Base-by-base conservation (phyloP, 2,113 vertebrate species). In the Macquaria ambigua region DNA sequence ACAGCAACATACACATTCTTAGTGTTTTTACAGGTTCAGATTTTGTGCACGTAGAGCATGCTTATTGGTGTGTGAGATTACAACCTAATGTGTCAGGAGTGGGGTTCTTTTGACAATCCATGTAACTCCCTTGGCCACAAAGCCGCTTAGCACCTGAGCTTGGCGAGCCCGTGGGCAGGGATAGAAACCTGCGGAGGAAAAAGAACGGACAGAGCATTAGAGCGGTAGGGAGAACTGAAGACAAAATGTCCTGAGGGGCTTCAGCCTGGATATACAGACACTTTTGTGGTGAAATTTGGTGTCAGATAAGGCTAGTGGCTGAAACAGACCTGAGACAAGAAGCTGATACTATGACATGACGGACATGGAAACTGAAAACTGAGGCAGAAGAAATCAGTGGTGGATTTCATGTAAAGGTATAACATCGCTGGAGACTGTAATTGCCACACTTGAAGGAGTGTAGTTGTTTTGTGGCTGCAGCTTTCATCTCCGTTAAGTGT, bases 91-190 rank as follows among this genome's bases (percentile, higher is more conserved):
- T 89, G 82, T 87, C 53, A 79, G 77, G 81, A 64, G 78, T 20
- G 34, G 58, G 39, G 74, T n/a, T 66, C 62, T 67, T 61, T 62
- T 81, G 72, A 83, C 82, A 87, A 72, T 77, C 82, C 80, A 61
- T 50, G 34, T 68, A 66, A 89, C 78, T 79, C 85, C 79, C 77
- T 85, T 1, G 4, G 74, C 46, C 72, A 39, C 82, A 93, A 93
- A 94, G 92, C 94, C 86, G 87, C 93, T 94, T 94, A 94, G 59
- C 50, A 88, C 86, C 84, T 91, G 90, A 93, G 85, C 91, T 83
- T 5, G 78, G 69, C 25, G 39, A 87, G 84, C 31, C 6, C 79
- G 67, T 5, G 0, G 61, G 61, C 39, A n/a, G 82, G 16, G 64
- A 82, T 1, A 55, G 77, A 59, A 80, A 61, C 58, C 34, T 20